Base-by-base conservation (phyloP, 2,797 vertebrate species). In the Ctenosaura bakeri region DNA sequence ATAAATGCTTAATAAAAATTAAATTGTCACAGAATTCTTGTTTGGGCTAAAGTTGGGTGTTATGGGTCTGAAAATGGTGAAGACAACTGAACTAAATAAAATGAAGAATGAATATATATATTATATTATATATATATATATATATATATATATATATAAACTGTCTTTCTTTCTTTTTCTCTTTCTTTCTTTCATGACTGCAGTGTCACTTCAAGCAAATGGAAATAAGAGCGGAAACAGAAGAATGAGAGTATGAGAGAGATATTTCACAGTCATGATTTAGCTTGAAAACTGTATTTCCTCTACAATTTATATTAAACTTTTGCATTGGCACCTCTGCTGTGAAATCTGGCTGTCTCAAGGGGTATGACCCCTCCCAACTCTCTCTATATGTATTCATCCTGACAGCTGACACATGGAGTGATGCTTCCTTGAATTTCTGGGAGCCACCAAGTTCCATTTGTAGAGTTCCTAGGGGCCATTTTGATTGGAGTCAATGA, bases 301-400 rank as follows among this genome's bases (percentile, higher is more conserved):
- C 54, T 71, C 89, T 90, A 85, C 18, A 59, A 87, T 89, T 93
- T 86, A 86, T 94, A 92, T 92, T 93, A 93, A 92, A 85, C 66
- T 89, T 94, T 86, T 78, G 76, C 13, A 38, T 79, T 94, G 93
- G 92, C 89, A 95, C 14, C 10, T 83, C 78, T 90, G 78, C 42
- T 90, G 87, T 96, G 91, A 96, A 95, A 94, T 95, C 94, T 90
- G 93, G 88, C 76, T 94, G 92, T 95, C 94, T 96, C 91, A 94
- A 90, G 93, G 94, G 87, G 64, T 79, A 56, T 35, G 62, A 92
- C 42, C 42, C 4, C 42, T 46, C 42, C 42, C 42, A 46, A 94
- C 95, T 94, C 89, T 93, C 90, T 62, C 59, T 66, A 93, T 88
- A 83, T 87, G 24, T 62, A 62, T 62, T 91, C 42, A 95, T 94